Conservation (phyloP, 2,888 invertebrate species). For the Arrhopalites spinosus region DNA sequence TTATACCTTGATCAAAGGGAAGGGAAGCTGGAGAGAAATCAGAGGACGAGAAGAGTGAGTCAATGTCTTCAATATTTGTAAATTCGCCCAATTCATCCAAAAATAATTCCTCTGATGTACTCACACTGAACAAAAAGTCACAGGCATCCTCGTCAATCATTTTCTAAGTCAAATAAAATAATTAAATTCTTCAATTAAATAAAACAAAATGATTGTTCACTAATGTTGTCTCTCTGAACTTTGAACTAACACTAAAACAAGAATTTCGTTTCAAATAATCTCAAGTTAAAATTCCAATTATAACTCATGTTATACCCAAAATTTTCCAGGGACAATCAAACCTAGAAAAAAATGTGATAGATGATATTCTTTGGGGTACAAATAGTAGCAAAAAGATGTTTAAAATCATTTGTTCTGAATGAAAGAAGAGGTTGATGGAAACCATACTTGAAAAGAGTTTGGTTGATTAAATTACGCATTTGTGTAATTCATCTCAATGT, state of each 20-base stretch:
- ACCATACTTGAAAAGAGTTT: no score
- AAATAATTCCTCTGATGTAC: constrained; percentile 1
- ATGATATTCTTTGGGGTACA: neutral
- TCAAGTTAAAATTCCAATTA: no score
- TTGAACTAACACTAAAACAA: neutral
- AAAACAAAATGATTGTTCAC: neutral
- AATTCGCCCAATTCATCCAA: constrained; percentile 25
- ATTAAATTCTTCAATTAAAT: neutral
- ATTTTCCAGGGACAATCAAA: neutral
- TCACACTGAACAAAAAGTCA: constrained; percentile 24
- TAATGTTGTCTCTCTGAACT: neutral
- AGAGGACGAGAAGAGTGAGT: constrained; percentile 9
- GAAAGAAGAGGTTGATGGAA: no score
- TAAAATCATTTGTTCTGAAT: no score
- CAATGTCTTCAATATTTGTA: constrained; percentile 20
- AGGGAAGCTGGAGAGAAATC: constrained; percentile 4
- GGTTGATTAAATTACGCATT: no score
- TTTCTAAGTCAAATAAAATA: neutral
- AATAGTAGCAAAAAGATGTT: neutral
- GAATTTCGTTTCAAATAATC: no score
- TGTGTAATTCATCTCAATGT: no score
- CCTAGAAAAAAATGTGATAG: neutral
- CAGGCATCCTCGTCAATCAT: constrained; percentile 28
- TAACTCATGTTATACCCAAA: no score
- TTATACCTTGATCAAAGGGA: constrained; percentile 25